Evolutionary conservation across 92 coral and sea anemone species (phyloP).

Genomic region (Palythoa caribaeorum): DNA sequence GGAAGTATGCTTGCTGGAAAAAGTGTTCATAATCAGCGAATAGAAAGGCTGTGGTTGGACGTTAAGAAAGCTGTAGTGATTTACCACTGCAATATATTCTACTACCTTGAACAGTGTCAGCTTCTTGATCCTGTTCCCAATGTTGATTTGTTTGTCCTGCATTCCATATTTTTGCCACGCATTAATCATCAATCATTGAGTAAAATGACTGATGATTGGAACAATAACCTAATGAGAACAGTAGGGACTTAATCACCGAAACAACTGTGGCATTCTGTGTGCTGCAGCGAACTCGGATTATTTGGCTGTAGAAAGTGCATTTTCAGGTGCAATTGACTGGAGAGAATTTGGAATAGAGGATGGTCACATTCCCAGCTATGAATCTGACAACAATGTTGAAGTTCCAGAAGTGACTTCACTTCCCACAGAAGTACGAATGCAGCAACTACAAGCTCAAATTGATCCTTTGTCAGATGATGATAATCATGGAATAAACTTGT

Average conservation of each 20-base stretch:
- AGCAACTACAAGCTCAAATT: constrained; percentile 49
- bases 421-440: constrained; percentile 43
- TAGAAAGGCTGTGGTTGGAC: constrained; percentile 64
- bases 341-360: constrained; percentile 47
- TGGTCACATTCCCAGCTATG: constrained; percentile 37
- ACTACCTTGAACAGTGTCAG: constrained; percentile 65
- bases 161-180: constrained; percentile 63
- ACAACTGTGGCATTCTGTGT: constrained; percentile 68
- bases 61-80: constrained; percentile 61
- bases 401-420: constrained; percentile 29
- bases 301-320: constrained; percentile 46
- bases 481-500: constrained; percentile 61
- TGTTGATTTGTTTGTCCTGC: constrained; percentile 60
- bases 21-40: constrained; percentile 65
- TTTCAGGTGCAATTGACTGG: constrained; percentile 29
- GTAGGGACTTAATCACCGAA: constrained; percentile 55
- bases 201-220: constrained; percentile 54
- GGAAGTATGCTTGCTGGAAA: constrained; percentile 68
- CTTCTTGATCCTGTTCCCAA: constrained; percentile 61
- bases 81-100: constrained; percentile 64
- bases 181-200: constrained; percentile 60
- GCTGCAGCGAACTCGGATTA: constrained; percentile 47
- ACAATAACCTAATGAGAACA: constrained; percentile 60
- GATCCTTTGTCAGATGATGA: constrained; percentile 63
- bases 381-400: constrained; percentile 46